Evolutionary conservation across 2,113 vertebrate genomes (phyloP), one percentile per base, ranked within the genome.

Genomic region (Furnarius figulus): DNA sequence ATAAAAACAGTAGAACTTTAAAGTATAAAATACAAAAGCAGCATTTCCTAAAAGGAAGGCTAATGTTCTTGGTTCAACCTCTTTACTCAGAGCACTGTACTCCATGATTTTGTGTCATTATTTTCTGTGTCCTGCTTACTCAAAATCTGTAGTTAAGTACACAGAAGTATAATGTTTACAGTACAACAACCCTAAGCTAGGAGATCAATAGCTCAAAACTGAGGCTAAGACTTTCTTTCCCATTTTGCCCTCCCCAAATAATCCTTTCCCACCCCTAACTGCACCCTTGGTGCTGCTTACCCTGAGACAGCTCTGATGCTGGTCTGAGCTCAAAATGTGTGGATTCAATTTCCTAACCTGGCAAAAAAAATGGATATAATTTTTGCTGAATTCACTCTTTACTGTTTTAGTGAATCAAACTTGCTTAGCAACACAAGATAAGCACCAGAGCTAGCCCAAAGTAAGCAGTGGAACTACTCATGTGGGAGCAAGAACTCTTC

Each of bases 371-470:
- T 40, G 35, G 49, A 90, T 84, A 89, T 49, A 71, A 23, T 89
- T 96, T 95, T 93, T 71, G 59, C 89, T 92, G 65, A 87, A 90
- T 67, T 93, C 4, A 4, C 72, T 84, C 90, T 35, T 90, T 74
- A 70, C 30, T 77, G 52, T 74, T 90, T 88, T 55, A 92, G 63
- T 47, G 68, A 90, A 77, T 89, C 76, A 88, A 92, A 95, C 65
- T 84, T n/a, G 55, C 72, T 77, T 84, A 95, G 83, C 86, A 75
- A 93, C 61, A 75, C 86, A 93, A 90, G 79, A 86, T 62, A 95
- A 95, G 94, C 94, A 96, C 61, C 93, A 96, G 89, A 95, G 93
- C 93, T 89, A 93, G 85, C 91, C 82, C 96, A 96, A 90, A 86
- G 95, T 92, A 97, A 95, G 90, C 90, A 95, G 76, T 14, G 10